Evolutionary conservation across 2,113 vertebrate genomes (phyloP).

Genomic region (Felis chaus): DNA sequence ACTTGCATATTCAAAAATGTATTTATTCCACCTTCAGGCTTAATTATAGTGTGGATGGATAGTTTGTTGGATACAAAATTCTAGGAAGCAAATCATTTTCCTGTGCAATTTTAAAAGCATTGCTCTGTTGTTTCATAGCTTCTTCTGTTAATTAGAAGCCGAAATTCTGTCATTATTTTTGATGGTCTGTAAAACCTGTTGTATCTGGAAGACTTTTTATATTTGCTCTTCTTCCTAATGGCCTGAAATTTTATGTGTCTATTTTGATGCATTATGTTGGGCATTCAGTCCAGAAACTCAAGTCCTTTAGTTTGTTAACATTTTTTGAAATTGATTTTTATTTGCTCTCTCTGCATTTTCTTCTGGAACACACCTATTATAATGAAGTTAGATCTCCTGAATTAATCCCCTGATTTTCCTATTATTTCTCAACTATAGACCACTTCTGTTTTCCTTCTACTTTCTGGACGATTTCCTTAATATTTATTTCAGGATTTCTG

Average conservation of each 20-base stretch:
- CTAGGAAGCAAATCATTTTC: background rate
- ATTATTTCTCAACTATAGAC: background rate
- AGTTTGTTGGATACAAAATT: background rate
- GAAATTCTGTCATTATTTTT: constrained; percentile 4
- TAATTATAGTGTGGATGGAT: background rate
- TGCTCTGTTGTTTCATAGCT: background rate
- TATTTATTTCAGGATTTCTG: background rate
- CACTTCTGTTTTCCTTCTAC: background rate
- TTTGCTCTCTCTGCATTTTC: background rate
- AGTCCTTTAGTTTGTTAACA: background rate
- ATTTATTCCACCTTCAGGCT: background rate
- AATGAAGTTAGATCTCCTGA: background rate
- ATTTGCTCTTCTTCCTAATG: background rate
- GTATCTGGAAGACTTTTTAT: background rate
- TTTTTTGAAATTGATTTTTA: background rate
- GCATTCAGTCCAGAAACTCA: background rate
- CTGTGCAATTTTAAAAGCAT: background rate
- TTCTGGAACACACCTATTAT: background rate
- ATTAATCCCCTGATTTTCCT: background rate
- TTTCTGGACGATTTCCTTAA: background rate
- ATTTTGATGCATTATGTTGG: background rate
- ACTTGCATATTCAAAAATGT: background rate
- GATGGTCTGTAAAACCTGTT: background rate
- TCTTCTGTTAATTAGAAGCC: background rate
- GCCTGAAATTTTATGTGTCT: background rate